Conservation (phyloP, 2,113 vertebrate genomes). For the Halichoeres trimaculatus region DNA sequence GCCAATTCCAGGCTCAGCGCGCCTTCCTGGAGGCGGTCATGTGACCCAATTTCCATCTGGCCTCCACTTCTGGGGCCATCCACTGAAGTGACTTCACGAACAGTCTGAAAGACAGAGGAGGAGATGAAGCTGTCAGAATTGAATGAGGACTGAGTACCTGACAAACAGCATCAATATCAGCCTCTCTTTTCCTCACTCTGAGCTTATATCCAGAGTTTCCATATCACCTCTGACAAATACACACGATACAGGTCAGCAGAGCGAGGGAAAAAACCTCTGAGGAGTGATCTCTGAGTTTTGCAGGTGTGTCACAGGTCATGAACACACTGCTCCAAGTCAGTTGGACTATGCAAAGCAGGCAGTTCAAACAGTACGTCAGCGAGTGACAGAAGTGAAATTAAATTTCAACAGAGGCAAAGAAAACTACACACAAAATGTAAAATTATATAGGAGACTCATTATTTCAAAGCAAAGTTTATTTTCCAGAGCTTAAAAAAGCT, state of each 20-base stretch:
- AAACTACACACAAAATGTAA: constrained; percentile 5
- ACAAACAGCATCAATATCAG: not conserved
- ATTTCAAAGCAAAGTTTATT: not conserved
- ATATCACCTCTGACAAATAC: constrained; percentile 21
- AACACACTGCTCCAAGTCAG: constrained; percentile 28
- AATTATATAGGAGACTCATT: not conserved
- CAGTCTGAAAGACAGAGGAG: constrained; percentile 84
- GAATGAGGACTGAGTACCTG: not conserved
- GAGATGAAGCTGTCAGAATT: constrained; percentile 7
- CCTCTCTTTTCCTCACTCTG: constrained; percentile 22
- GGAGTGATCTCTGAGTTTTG: constrained; percentile 41
- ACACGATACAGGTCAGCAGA: constrained; percentile 29
- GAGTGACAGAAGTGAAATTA: not conserved
- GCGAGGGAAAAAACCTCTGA: constrained; percentile 43
- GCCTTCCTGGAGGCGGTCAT: constrained; percentile 93
- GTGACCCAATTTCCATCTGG: constrained; percentile 99
- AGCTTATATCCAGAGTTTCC: constrained; percentile 41
- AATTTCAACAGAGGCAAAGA: constrained; percentile 4
- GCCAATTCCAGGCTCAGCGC: constrained; percentile 86
- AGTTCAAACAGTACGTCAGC: constrained; percentile 21
- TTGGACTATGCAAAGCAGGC: constrained; percentile 55
- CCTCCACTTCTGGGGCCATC: constrained; percentile 97
- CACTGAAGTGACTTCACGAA: constrained; percentile 88
- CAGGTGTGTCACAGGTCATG: constrained; percentile 41
- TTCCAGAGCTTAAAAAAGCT: not conserved